Percentiles rank a stretch among this genome's conserved stretches.
phyloP scores from a whole-genome alignment of 2,888 invertebrate genomes.

The Eilema sororculum region DNA sequence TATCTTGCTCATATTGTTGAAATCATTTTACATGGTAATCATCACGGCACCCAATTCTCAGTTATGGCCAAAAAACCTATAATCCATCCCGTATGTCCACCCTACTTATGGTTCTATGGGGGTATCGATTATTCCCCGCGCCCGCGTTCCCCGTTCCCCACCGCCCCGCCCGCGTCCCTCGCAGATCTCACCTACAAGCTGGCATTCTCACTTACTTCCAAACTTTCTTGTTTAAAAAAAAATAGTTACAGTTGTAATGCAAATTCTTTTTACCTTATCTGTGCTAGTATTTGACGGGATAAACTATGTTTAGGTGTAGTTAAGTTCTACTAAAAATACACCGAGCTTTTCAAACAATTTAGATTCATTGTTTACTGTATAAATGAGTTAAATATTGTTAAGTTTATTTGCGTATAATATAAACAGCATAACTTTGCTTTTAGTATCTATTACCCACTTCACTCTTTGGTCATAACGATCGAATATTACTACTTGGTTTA shows the following conservation, averaged over 20 bases:
- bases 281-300: not conserved
- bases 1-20: not conserved
- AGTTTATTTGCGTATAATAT: not conserved
- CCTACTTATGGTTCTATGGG: constrained; percentile 82
- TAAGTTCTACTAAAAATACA: not conserved
- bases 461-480: too few species aligned
- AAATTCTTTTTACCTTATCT: constrained; percentile 21
- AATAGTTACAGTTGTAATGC: constrained; percentile 37
- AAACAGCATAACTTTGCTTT: not conserved
- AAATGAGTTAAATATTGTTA: not conserved
- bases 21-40: constrained; percentile 15
- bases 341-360: not conserved
- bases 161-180: constrained; percentile 43
- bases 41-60: constrained; percentile 31
- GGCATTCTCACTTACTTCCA: constrained; percentile 53
- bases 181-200: constrained; percentile 56
- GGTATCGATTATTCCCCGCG: constrained; percentile 76
- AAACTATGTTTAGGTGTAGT: not conserved
- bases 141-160: constrained; percentile 36
- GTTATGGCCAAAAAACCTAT: constrained; percentile 69
- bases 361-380: not conserved
- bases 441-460: too few species aligned
- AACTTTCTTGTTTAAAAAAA: constrained; percentile 50
- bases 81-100: constrained; percentile 76
- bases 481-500: too few species aligned